These are phyloP conservation scores for Eriosoma lanigerum DNA, from an alignment of 1,140 invertebrate species.

Conservation along the genomic window DNA sequence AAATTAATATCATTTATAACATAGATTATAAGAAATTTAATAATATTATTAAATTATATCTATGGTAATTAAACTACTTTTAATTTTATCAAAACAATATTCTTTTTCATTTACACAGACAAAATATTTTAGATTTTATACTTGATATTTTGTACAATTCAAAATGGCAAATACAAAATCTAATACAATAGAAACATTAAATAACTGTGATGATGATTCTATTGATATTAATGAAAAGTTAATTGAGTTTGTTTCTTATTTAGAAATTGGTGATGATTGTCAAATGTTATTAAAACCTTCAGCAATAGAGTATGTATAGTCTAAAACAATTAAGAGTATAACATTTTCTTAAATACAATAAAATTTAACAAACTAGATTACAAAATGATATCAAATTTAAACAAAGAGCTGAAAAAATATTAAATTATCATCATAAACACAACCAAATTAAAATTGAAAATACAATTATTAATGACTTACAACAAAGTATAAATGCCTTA, in stretches of 20 bases:
- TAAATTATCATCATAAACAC: background rate
- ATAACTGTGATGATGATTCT: background rate
- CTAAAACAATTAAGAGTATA: background rate
- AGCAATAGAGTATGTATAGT: background rate
- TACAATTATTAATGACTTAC: background rate
- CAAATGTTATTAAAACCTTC: slow-evolving; percentile 22
- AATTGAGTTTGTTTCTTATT: background rate
- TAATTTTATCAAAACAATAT: background rate
- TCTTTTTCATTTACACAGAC: background rate
- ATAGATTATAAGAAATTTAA: background rate
- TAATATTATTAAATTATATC: slow-evolving; percentile 8
- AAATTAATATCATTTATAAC: no score
- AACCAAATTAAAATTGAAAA: slow-evolving; percentile 17
- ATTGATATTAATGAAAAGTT: slow-evolving; percentile 27
- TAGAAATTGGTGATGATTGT: background rate
- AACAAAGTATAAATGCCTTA: background rate
- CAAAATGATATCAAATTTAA: slow-evolving; percentile 16
- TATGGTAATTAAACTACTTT: slow-evolving; percentile 10
- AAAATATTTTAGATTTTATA: no score
- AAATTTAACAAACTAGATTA: background rate
- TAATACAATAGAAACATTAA: slow-evolving; percentile 22
- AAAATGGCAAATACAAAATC: slow-evolving; percentile 51
- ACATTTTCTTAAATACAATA: background rate
- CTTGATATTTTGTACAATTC: background rate
- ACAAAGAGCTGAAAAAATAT: slow-evolving; percentile 12